These are phyloP conservation scores for Nesogale talazaci DNA, from an alignment of 2,113 vertebrate genomes.

Conservation along the genomic window DNA sequence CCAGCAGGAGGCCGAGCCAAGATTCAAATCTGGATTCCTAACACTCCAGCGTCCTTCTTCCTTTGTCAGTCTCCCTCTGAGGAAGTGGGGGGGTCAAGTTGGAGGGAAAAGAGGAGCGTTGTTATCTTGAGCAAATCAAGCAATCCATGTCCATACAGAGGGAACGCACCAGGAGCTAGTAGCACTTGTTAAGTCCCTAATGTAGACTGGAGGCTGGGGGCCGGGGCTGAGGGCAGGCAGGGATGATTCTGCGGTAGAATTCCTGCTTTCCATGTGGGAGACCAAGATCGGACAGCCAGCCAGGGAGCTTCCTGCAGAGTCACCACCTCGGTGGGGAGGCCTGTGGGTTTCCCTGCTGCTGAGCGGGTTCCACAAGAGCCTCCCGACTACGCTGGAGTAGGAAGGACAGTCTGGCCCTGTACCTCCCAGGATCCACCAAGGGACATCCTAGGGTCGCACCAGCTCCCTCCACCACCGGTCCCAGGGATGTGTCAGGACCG, in stretches of 20 bases:
- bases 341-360: neutral
- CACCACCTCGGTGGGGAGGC: neutral
- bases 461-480: neutral
- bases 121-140: neutral
- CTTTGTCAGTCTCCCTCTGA: neutral
- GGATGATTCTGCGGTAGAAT: neutral
- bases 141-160: neutral
- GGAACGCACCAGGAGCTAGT: neutral
- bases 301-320: neutral
- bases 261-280: neutral
- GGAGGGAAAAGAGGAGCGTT: neutral
- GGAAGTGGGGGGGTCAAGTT: neutral
- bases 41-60: neutral
- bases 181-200: neutral
- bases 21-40: slow-evolving; percentile 39
- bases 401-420: neutral
- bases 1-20: slow-evolving; percentile 54
- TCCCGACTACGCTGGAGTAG: neutral
- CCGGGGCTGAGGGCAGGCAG: neutral
- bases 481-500: neutral
- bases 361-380: neutral
- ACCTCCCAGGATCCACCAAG: neutral
- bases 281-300: neutral
- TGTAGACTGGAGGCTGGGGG: too few species aligned
- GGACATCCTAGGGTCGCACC: neutral